Conservation (phyloP, 2,888 invertebrate species). For the Stenichneumon culpator region DNA sequence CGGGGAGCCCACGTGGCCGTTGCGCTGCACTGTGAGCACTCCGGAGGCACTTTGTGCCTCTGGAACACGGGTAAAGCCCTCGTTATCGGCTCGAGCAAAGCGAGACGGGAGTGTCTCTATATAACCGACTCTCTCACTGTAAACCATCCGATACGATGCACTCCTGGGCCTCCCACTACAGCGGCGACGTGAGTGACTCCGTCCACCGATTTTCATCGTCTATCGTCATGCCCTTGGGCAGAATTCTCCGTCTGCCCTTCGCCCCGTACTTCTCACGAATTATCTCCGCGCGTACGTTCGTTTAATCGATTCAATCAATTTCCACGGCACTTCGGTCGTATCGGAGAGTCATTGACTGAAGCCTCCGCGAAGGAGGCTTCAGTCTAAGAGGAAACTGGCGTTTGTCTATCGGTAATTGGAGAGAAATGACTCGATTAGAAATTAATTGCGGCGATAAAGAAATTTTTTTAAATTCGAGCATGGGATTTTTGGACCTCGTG, state of each 20-base stretch:
- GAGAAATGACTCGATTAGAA: background rate
- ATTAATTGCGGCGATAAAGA: background rate
- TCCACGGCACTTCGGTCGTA: background rate
- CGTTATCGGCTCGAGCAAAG: conserved; percentile 51
- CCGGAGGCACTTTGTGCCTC: conserved; percentile 38
- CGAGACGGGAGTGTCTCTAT: conserved; percentile 36
- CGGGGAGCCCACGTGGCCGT: background rate
- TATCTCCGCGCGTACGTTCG: background rate
- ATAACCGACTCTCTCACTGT: background rate
- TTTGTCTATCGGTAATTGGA: background rate
- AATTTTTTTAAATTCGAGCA: no score
- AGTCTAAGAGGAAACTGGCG: background rate
- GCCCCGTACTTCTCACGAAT: background rate
- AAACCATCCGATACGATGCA: conserved; percentile 17
- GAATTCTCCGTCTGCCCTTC: background rate
- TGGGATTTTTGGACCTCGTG: no score
- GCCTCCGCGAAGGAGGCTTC: background rate
- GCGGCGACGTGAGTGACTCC: conserved; percentile 22
- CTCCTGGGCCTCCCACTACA: background rate
- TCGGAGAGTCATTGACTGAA: background rate
- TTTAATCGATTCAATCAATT: background rate
- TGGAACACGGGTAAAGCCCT: conserved; percentile 25
- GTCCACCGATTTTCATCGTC: conserved; percentile 33
- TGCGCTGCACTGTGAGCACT: conserved; percentile 10
- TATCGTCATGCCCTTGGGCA: conserved; percentile 6